Evolutionary conservation across 2,888 invertebrate genomes (phyloP), one percentile per base, ranked within the genome.

Genomic region (Bibio marci): DNA sequence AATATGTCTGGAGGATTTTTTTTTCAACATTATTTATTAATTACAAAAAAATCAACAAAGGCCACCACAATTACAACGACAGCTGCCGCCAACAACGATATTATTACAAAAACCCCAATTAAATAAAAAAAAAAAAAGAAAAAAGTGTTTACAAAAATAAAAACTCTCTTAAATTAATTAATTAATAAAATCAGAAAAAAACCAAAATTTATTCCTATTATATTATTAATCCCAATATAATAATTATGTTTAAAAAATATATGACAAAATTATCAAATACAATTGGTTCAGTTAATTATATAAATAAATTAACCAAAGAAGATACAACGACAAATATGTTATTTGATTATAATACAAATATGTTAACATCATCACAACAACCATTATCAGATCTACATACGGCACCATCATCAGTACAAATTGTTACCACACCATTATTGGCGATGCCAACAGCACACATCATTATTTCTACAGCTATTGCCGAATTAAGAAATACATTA

Each of bases 391-490:
- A n/a, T n/a, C n/a, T n/a, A n/a, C n/a, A n/a, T n/a, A n/a, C n/a
- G n/a, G n/a, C n/a, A n/a, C n/a, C n/a, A n/a, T n/a, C n/a, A n/a
- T n/a, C n/a, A n/a, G n/a, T n/a, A n/a, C n/a, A n/a, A n/a, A n/a
- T n/a, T 37, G 27, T 14, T 3, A 19, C 35, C 46, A 55, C 61
- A 31, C 58, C 62, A 37, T 53, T 60, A 40, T 50, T 64, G 41
- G 61, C 61, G 30, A 55, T 65, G 39, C 66, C 66, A 30, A 60
- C 64, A 26, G 60, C 65, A 15, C 61, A 65, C 40, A 61, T 64
- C 44, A 63, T 67, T 45, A 59, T 68, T 39, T 63, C 67, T 14
- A 65, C 65, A 18, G 67, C 67, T 27, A 52, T 69, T 45, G 58
- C 59, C 37, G 63, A 65, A 49, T 51, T 67, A 38, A 56, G 64